Evolutionary conservation across 1,140 invertebrate genomes (phyloP).

Genomic region (Euglossa dilemma): DNA sequence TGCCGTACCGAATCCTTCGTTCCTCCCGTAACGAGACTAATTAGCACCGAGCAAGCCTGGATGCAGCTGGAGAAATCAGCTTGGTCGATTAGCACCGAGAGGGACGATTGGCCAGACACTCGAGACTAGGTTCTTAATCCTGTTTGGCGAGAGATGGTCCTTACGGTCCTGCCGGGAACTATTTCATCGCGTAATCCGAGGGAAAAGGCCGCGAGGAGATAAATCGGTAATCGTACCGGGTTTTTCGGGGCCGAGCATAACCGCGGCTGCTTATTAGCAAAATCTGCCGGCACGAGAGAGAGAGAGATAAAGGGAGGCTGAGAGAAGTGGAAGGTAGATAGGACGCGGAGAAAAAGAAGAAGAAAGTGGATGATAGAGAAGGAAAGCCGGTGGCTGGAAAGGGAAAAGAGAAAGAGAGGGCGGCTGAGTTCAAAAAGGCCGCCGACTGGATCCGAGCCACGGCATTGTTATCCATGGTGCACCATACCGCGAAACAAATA

Average conservation of each 20-base stretch:
- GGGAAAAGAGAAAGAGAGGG: conserved; percentile 23
- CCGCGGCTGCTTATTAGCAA: conserved; percentile 74
- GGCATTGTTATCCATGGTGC: conserved; percentile 63
- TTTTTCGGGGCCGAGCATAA: conserved; percentile 31
- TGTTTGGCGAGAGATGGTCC: background rate
- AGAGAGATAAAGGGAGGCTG: background rate
- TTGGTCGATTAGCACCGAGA: conserved; percentile 17
- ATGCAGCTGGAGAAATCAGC: conserved; percentile 21
- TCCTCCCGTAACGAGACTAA: background rate
- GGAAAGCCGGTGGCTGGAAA: background rate
- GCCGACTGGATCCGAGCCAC: conserved; percentile 58
- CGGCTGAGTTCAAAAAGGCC: conserved; percentile 76
- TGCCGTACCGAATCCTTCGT: no score
- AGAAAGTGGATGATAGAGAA: background rate
- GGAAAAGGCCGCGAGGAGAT: conserved; percentile 41
- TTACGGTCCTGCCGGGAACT: background rate
- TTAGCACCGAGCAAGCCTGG: conserved; percentile 15
- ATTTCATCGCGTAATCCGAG: background rate
- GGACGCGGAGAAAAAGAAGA: background rate
- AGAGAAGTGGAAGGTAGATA: background rate
- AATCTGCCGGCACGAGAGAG: conserved; percentile 67
- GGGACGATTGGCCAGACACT: background rate
- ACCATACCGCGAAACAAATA: conserved; percentile 66
- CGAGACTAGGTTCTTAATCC: conserved; percentile 4
- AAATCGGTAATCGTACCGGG: conserved; percentile 75